Evolutionary conservation across 2,113 vertebrate species (phyloP).

Genomic region (Eulacestoma nigropectus): DNA sequence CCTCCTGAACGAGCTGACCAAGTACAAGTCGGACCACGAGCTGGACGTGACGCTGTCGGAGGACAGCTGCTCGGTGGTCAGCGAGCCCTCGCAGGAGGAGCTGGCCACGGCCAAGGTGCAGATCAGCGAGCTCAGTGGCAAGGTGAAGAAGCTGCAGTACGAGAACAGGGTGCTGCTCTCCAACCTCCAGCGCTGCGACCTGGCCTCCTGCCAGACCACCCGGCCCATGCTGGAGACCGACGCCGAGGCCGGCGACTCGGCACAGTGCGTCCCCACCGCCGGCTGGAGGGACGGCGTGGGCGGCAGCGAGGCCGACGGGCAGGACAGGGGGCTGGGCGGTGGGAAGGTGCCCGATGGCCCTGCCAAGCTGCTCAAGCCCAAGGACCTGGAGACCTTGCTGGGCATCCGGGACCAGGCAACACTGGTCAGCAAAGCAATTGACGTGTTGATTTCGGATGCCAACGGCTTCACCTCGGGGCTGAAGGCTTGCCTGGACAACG

Average conservation of each 20-base stretch:
- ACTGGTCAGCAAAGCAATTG: constrained; percentile 89
- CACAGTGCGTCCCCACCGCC: constrained; percentile 82
- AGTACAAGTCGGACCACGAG: constrained; percentile 88
- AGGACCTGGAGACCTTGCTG: constrained; percentile 82
- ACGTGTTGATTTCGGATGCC: constrained; percentile 85
- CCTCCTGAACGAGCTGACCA: constrained; percentile 90
- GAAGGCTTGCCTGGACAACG: constrained; percentile 80
- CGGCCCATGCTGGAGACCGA: constrained; percentile 87
- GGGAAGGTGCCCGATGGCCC: constrained; percentile 19
- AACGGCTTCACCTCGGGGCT: constrained; percentile 82
- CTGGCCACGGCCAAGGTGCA: constrained; percentile 85
- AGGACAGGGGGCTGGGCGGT: constrained; percentile 39
- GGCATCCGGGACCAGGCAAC: constrained; percentile 87
- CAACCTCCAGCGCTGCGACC: constrained; percentile 93
- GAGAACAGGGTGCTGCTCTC: constrained; percentile 96
- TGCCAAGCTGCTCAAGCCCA: constrained; percentile 68
- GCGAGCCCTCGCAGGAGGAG: constrained; percentile 88
- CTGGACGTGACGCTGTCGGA: constrained; percentile 74
- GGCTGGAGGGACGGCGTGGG: constrained; percentile 72
- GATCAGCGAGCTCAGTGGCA: constrained; percentile 90
- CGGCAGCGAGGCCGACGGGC: constrained; percentile 66
- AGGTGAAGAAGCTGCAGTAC: constrained; percentile 98
- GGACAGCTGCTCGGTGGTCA: constrained; percentile 84
- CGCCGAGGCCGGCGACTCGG: constrained; percentile 88
- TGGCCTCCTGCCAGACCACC: constrained; percentile 86